Conservation (phyloP, 2,888 invertebrate species). For the Allygus modestus region DNA sequence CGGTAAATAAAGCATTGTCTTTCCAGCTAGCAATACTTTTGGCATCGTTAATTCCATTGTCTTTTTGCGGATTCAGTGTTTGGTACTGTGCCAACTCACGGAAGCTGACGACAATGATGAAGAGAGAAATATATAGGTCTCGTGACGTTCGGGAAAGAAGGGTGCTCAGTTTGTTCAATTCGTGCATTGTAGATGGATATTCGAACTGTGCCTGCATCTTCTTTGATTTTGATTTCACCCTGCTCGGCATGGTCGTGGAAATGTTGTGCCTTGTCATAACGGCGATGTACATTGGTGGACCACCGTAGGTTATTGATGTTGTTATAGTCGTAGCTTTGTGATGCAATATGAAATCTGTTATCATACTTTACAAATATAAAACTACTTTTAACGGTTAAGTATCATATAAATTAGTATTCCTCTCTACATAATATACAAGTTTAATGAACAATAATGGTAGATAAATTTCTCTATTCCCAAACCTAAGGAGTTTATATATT, state of each 20-base stretch:
- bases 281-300: neutral
- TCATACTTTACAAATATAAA: no score
- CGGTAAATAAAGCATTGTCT: neutral
- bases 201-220: neutral
- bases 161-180: neutral
- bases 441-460: no score
- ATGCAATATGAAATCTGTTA: no score
- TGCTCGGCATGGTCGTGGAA: neutral
- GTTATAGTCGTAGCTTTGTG: no score
- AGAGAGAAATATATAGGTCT: neutral
- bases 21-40: neutral
- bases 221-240: neutral
- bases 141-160: neutral
- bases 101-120: neutral
- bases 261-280: neutral
- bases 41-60: neutral
- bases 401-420: no score
- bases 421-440: no score
- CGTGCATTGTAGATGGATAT: neutral
- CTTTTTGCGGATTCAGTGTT: slow-evolving; percentile 4
- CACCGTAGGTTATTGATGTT: no score
- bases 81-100: neutral
- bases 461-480: no score
- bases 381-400: no score
- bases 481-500: no score